Evolutionary conservation across 2,113 vertebrate species (phyloP), one percentile per base, ranked within the genome.

Genomic region (Coptodon bakossiorum): DNA sequence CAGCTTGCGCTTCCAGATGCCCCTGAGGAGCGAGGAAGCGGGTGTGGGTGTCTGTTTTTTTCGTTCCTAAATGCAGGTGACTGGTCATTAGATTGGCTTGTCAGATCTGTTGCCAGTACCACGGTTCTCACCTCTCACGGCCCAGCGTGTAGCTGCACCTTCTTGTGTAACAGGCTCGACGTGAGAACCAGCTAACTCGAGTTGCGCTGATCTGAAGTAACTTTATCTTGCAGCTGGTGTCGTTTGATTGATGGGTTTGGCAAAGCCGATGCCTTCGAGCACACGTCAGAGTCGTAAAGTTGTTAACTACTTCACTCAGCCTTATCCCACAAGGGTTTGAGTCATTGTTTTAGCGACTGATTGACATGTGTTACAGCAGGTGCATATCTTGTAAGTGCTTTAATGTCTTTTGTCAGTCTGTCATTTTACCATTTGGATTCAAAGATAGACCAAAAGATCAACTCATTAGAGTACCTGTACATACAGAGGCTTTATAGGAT

Each of bases 31-130:
- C 81, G 76, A 95, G 95, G 95, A 95, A 95, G 93, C 90, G 80
- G 93, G 94, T 85, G 94, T 95, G 93, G 86, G 80, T 91, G 93
- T 93, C 90, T 94, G 90, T 91, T 92, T 93, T 90, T 88, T 79
- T 40, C 13, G 73, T 68, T 59, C 45, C 83, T 90, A 90, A 94
- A 91, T 66, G 92, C 95, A 96, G 95, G 93, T 94, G 95, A 95
- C 94, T 90, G 93, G 93, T 95, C 94, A 95, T 96, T 96, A 97
- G 92, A 94, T 90, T 73, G 80, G 86, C 90, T 90, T 59, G 93
- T 95, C 94, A 94, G 94, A 94, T 94, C 84, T 88, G 83, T 40
- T 96, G 95, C 95, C 95, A 95, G 93, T 14, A 11, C 90, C 90
- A 86, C 83, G 10, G 89, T 93, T 94, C 90, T 92, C 92, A 87